Evolutionary conservation across 1,140 invertebrate genomes (phyloP), one percentile per base, ranked within the genome.

Genomic region (Mycetomoellerius zeteki): DNA sequence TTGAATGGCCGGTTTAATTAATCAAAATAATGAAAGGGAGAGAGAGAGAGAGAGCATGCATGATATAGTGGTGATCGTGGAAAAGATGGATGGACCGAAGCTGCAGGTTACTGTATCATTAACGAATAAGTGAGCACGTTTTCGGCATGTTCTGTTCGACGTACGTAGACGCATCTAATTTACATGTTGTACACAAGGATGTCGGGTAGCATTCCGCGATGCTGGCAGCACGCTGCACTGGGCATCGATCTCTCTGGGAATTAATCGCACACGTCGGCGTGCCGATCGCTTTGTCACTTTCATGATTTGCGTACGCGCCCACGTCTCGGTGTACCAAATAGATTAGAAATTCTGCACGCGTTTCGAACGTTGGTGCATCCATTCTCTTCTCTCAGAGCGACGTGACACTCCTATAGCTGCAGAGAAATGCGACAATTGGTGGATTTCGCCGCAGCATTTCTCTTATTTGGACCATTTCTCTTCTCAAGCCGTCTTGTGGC

Each of bases 281-380:
- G 54, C 80, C 80, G 69, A 84, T 84, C 80, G 80, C 80, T 84
- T 84, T 84, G 80, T 84, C 80, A 84, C 80, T 84, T 84, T 84
- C 80, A 84, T 84, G 80, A 84, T 84, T 84, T 84, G 80, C 80
- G 80, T 75, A 73, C 54, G 69, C 80, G 54, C 37, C 64, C 30
- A 81, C 50, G 62, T 69, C 67, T 54, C 33, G 65, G 65, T 50
- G 52, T 47, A 47, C 80, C 69, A 43, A 62, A 30, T 47, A 75
- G 80, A 84, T 84, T 84, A 84, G 80, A 84, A 84, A 84, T 84
- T 84, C 80, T 84, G 80, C 80, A 84, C 80, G 80, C 80, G 80
- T 75, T 84, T 84, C 80, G 21, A 82, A 84, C 80, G 33, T 71
- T 10, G 76, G 24, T 5, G 67, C 80, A 72, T 47, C 56, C 21